These are phyloP conservation scores for Melinaea menophilus DNA, from an alignment of 2,888 invertebrate species.

Conservation along the genomic window DNA sequence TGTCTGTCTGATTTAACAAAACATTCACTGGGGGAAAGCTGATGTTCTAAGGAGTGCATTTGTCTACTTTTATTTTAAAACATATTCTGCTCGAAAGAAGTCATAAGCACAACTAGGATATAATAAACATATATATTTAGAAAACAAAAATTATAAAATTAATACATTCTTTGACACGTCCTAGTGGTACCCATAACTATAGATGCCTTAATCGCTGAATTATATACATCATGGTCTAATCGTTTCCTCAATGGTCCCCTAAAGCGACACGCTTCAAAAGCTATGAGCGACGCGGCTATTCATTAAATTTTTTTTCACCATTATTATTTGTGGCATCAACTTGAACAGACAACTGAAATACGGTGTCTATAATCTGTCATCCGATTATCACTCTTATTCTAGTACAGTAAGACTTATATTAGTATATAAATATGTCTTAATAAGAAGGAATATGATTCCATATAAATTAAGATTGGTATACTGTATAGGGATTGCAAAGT, in stretches of 20 bases:
- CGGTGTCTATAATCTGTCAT: background rate
- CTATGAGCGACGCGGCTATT: slow-evolving; percentile 48
- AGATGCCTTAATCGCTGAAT: slow-evolving; percentile 28
- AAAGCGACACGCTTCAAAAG: slow-evolving; percentile 42
- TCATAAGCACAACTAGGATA: no score
- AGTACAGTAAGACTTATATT: background rate
- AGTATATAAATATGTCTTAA: no score
- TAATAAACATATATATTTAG: no score
- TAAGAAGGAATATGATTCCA: no score
- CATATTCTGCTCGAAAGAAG: no score
- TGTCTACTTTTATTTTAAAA: no score
- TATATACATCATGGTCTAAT: slow-evolving; percentile 38
- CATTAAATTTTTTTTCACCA: slow-evolving; percentile 48
- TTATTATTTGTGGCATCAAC: slow-evolving; percentile 38
- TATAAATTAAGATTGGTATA: no score
- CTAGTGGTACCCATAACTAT: slow-evolving; percentile 22
- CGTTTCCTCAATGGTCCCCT: slow-evolving; percentile 36
- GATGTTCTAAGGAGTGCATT: no score
- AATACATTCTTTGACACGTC: slow-evolving; percentile 15
- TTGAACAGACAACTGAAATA: slow-evolving; percentile 4
- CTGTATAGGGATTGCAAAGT: no score
- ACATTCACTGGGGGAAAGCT: no score
- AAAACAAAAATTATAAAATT: slow-evolving; percentile 4
- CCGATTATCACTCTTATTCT: slow-evolving; percentile 3
- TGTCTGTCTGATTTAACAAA: no score